Base-by-base conservation (phyloP, 2,113 vertebrate species). In the Vimba vimba region DNA sequence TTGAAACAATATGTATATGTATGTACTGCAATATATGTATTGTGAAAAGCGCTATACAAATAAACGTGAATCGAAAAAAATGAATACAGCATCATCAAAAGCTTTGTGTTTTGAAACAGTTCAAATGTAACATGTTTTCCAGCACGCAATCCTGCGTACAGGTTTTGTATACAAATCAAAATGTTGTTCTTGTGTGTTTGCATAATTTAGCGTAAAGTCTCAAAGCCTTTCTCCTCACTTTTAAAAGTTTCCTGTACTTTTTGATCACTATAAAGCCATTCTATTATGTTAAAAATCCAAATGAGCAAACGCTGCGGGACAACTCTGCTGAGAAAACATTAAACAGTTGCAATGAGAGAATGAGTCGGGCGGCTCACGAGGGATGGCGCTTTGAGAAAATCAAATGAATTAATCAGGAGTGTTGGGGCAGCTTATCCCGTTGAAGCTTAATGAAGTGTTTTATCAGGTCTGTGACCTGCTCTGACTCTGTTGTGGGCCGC, bases 391-490 rank as follows among this genome's bases (percentile, higher is more conserved):
- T 69, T 52, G 19, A 79, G 57, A 82, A 25, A 87, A 71, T 25
- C n/a, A 69, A 81, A 80, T 71, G 5, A 77, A 77, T 77, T 55
- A 85, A 77, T 69, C 45, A 62, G 76, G 76, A 77, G 64, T 71
- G 60, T 52, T 52, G 9, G 69, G 30, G 64, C 82, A 57, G 79
- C 55, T 36, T 45, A 71, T 87, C 60, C 62, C 57, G 76, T 85
- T 55, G 9, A 23, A 82, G 71, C 66, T 78, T 87, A 87, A 86
- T 86, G 25, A 83, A 59, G 17, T 55, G 75, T 62, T 77, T 78
- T 59, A 81, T 87, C 50, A 39, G 43, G 25, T 66, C 60, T 52
- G 66, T 55, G 79, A 57, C 83, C 87, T 84, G 82, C 25, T 60
- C 71, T 71, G 60, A 39, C 69, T 43, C 43, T 10, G 15, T 13